Conservation (phyloP, 1,140 invertebrate genomes). For the Hylaeus anthracinus region DNA sequence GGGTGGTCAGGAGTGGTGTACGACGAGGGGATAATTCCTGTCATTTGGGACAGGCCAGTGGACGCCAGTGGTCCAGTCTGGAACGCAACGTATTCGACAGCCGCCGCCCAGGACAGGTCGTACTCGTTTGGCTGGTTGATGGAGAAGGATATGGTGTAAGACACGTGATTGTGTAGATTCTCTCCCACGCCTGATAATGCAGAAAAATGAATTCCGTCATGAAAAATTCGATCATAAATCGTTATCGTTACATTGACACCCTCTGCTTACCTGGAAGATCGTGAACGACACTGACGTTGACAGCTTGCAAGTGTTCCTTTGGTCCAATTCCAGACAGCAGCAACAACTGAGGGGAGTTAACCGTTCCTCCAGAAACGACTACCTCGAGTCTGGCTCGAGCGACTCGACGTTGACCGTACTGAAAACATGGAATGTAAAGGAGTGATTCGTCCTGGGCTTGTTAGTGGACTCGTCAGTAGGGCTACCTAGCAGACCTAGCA, state of each 20-base stretch:
- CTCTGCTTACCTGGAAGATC: slow-evolving; percentile 81
- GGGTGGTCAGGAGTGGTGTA: slow-evolving; percentile 82
- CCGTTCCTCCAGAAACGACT: slow-evolving; percentile 82
- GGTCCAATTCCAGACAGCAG: slow-evolving; percentile 87
- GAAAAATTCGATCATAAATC: slow-evolving; percentile 1
- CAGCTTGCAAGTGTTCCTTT: slow-evolving; percentile 80
- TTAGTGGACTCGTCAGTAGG: too few species aligned
- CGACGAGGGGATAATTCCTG: slow-evolving; percentile 83
- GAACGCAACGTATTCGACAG: slow-evolving; percentile 83
- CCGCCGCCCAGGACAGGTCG: slow-evolving; percentile 84
- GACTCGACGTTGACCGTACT: slow-evolving; percentile 57
- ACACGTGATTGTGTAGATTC: slow-evolving; percentile 89
- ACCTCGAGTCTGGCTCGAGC: slow-evolving; percentile 78
- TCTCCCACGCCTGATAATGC: slow-evolving; percentile 84
- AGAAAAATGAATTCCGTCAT: not conserved
- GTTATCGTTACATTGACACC: too few species aligned
- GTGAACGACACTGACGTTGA: slow-evolving; percentile 80
- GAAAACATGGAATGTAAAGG: slow-evolving; percentile 23
- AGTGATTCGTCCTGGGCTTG: too few species aligned
- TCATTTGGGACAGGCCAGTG: slow-evolving; percentile 84
- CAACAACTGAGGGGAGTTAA: slow-evolving; percentile 86
- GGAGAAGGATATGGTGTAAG: slow-evolving; percentile 80
- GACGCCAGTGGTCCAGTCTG: slow-evolving; percentile 83
- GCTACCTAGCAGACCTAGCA: too few species aligned
- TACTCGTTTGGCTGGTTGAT: slow-evolving; percentile 82